These are phyloP conservation scores for Hylaea fasciaria DNA, from an alignment of 2,888 invertebrate genomes.

Conservation along the genomic window DNA sequence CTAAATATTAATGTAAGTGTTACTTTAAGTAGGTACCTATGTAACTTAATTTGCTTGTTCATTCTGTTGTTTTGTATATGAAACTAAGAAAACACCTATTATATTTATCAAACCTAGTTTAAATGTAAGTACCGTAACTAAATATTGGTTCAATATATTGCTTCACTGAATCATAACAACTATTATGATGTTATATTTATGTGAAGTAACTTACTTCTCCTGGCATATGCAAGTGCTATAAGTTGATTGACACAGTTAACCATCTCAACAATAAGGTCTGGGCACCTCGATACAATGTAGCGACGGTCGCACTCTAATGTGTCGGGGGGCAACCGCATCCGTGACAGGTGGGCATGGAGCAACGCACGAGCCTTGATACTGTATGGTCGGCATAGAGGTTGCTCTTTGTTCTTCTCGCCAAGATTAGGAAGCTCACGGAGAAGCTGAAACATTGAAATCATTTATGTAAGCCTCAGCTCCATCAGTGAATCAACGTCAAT, in stretches of 20 bases:
- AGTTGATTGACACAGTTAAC: slow-evolving; percentile 97
- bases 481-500: not conserved
- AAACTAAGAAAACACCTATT: too few relatives aligned
- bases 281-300: slow-evolving; percentile 94
- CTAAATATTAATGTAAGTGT: not conserved
- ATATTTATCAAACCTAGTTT: too few relatives aligned
- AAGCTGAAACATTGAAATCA: slow-evolving; percentile 83
- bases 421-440: slow-evolving; percentile 96
- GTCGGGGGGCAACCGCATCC: slow-evolving; percentile 90
- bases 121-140: too few relatives aligned
- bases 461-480: not conserved
- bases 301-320: slow-evolving; percentile 94
- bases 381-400: slow-evolving; percentile 95
- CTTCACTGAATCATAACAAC: too few relatives aligned
- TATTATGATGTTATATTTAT: not conserved
- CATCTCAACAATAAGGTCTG: slow-evolving; percentile 98
- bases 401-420: slow-evolving; percentile 98
- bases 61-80: too few relatives aligned
- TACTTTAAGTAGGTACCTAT: not conserved
- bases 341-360: slow-evolving; percentile 97
- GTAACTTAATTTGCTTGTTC: too few relatives aligned
- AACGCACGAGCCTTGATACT: slow-evolving; percentile 97
- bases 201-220: slow-evolving; percentile 87
- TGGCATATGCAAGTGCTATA: slow-evolving; percentile 94
- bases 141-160: too few relatives aligned